These are phyloP conservation scores for Amazona finschi DNA, from an alignment of 2,797 vertebrate genomes.

Conservation along the genomic window DNA sequence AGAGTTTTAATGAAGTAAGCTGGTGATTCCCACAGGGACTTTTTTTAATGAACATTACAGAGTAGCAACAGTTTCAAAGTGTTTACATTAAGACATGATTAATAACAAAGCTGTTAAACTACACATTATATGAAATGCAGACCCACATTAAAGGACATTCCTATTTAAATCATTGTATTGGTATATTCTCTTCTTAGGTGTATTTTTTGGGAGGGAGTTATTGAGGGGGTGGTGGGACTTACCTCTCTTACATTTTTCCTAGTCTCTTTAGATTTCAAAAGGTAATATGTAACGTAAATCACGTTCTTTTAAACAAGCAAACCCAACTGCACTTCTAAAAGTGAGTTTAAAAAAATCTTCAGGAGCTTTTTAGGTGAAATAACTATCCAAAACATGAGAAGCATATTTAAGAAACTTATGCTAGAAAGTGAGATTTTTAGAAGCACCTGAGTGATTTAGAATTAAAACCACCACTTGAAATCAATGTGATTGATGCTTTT, in stretches of 20 bases:
- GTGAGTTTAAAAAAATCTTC: not conserved
- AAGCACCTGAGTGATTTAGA: not conserved
- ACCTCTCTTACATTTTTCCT: not conserved
- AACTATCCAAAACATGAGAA: not conserved
- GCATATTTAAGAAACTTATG: not conserved
- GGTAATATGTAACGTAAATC: not conserved
- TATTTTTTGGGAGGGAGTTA: not conserved
- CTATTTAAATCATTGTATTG: slow-evolving; percentile 56
- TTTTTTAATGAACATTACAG: slow-evolving; percentile 65
- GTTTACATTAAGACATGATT: slow-evolving; percentile 74
- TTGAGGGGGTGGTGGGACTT: not conserved
- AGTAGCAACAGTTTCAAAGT: slow-evolving; percentile 54
- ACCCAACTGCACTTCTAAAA: not conserved
- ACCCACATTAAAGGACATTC: slow-evolving; percentile 43
- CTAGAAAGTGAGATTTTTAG: not conserved
- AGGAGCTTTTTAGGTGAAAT: not conserved
- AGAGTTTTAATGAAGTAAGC: slow-evolving; percentile 72
- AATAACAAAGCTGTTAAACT: slow-evolving; percentile 69
- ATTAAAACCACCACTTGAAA: not conserved
- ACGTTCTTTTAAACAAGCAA: not conserved
- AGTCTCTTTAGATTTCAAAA: not conserved
- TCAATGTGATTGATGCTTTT: not conserved
- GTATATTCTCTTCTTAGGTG: slow-evolving; percentile 14
- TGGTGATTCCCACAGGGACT: slow-evolving; percentile 68
- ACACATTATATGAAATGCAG: slow-evolving; percentile 34